Conservation (phyloP, 1,140 invertebrate genomes). For the Phocides pigmalion region DNA sequence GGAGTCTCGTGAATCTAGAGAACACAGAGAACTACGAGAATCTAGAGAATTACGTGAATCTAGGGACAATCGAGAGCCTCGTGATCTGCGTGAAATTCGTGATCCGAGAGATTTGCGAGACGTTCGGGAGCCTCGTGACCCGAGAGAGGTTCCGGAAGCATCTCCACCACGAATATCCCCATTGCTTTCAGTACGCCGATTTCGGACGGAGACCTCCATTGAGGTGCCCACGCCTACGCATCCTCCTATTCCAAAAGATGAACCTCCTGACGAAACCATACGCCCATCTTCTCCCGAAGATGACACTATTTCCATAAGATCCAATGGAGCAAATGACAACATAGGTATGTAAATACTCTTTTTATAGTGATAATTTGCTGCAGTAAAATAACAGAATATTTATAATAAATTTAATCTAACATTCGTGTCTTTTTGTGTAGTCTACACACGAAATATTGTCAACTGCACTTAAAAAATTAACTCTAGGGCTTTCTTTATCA, state of each 20-base stretch:
- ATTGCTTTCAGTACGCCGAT: constrained; percentile 74
- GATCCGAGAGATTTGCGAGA: constrained; percentile 66
- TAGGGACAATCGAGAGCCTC: constrained; percentile 59
- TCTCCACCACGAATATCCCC: constrained; percentile 81
- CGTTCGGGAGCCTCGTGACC: constrained; percentile 55
- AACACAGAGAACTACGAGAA: constrained; percentile 40
- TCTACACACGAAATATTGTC: too few species aligned
- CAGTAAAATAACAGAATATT: too few species aligned
- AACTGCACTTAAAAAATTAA: too few species aligned
- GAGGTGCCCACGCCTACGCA: constrained; percentile 69
- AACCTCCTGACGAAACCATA: constrained; percentile 80
- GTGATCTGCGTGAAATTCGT: constrained; percentile 57
- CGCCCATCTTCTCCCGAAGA: constrained; percentile 80
- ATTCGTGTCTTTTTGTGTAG: too few species aligned
- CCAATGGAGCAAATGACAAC: constrained; percentile 81
- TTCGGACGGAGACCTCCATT: constrained; percentile 67
- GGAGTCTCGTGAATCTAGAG: constrained; percentile 55
- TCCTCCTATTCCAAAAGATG: constrained; percentile 79
- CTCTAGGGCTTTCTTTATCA: too few species aligned
- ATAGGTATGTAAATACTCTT: constrained; percentile 63
- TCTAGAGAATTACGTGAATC: constrained; percentile 51
- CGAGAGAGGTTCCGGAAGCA: constrained; percentile 68
- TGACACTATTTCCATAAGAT: constrained; percentile 77
- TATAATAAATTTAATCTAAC: too few species aligned
- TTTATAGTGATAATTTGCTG: too few species aligned